These are phyloP conservation scores for Thalpophila matura DNA, from an alignment of 2,888 invertebrate species.

Conservation along the genomic window DNA sequence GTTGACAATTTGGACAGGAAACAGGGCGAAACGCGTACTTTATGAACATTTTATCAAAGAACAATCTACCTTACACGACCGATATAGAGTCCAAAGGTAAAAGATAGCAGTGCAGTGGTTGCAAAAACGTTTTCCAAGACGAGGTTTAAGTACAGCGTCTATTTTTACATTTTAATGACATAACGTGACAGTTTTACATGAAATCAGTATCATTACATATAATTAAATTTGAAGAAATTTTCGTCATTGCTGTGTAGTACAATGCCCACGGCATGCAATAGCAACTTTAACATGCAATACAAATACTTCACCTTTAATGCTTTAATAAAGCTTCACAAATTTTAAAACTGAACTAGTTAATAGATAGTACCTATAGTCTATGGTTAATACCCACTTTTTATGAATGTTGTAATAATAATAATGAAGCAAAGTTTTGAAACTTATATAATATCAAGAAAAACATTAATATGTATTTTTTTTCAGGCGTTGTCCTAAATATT, in stretches of 20 bases:
- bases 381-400: too few species aligned
- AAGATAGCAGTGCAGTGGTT: constrained; percentile 55
- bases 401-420: too few species aligned
- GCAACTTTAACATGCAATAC: constrained; percentile 48
- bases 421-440: too few species aligned
- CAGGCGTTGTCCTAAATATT: too few species aligned
- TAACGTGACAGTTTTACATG: constrained; percentile 64
- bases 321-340: too few species aligned
- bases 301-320: constrained; percentile 18
- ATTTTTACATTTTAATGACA: constrained; percentile 69
- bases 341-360: too few species aligned
- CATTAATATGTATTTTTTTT: too few species aligned
- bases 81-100: constrained; percentile 48
- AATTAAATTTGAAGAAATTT: constrained; percentile 57
- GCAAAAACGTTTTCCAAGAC: constrained; percentile 63
- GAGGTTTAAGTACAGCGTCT: constrained; percentile 59
- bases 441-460: too few species aligned
- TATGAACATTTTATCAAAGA: constrained; percentile 21
- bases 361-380: too few species aligned
- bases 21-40: constrained; percentile 79
- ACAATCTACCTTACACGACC: constrained; percentile 53
- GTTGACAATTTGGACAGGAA: constrained; percentile 83
- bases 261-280: constrained; percentile 38
- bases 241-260: constrained; percentile 45
- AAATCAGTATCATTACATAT: constrained; percentile 58